Conservation (phyloP, 2,797 vertebrate species). For the Pristis pectinata region DNA sequence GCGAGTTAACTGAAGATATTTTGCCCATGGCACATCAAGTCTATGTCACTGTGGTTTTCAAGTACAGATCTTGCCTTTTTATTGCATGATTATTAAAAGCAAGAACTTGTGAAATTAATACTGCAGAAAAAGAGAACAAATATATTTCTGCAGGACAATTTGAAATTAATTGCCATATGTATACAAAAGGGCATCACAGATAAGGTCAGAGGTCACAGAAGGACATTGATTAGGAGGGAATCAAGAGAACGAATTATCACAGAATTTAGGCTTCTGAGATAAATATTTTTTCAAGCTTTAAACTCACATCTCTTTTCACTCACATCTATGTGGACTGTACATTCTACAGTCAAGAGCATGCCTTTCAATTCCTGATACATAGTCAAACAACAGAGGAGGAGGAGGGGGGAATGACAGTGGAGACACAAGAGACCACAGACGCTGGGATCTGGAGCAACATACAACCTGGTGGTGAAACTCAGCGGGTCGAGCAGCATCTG, state of each 20-base stretch:
- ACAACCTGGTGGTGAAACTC: too few species aligned
- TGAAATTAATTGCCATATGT: not conserved
- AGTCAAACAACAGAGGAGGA: not conserved
- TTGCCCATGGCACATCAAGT: constrained; percentile 1
- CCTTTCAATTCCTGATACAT: not conserved
- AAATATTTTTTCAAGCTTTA: not conserved
- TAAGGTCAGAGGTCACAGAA: not conserved
- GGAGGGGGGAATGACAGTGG: too few species aligned
- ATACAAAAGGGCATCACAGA: not conserved
- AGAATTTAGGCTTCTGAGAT: not conserved
- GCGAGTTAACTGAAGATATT: constrained; percentile 48
- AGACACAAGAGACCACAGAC: too few species aligned
- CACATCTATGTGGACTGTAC: not conserved
- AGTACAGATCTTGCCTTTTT: not conserved
- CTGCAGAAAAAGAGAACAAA: not conserved
- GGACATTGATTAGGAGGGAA: not conserved
- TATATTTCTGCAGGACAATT: not conserved
- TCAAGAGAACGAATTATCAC: not conserved
- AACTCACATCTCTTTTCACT: too few species aligned
- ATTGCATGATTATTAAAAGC: not conserved
- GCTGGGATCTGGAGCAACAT: too few species aligned
- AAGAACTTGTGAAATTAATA: not conserved
- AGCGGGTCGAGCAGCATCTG: too few species aligned
- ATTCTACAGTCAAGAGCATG: not conserved
- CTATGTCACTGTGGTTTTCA: not conserved